Evolutionary conservation across 2,797 vertebrate genomes (phyloP).

Genomic region (Eulemur rubriventer): DNA sequence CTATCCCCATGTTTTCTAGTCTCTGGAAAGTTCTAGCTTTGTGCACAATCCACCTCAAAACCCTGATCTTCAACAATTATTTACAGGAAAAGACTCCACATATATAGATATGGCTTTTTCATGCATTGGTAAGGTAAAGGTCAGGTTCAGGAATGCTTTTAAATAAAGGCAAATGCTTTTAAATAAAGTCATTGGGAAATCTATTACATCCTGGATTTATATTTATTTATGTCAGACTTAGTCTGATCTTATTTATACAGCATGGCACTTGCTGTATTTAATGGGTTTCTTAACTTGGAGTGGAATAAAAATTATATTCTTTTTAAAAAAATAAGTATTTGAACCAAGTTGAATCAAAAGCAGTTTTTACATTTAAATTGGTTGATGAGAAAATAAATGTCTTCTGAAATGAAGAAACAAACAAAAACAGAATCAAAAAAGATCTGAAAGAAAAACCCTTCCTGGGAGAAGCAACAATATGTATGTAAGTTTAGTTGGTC

Average conservation of each 20-base stretch:
- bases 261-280: background rate
- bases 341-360: background rate
- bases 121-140: background rate
- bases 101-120: background rate
- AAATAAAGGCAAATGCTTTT: background rate
- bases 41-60: background rate
- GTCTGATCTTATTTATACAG: background rate
- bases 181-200: background rate
- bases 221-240: background rate
- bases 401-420: background rate
- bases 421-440: background rate
- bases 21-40: background rate
- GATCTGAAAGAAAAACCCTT: background rate
- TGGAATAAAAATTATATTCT: background rate
- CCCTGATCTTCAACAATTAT: background rate
- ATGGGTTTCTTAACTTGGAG: background rate
- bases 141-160: background rate
- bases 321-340: background rate
- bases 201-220: background rate
- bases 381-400: background rate
- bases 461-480: background rate
- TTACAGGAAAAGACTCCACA: background rate
- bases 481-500: background rate
- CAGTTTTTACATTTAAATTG: conserved; percentile 19
- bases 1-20: background rate